These are phyloP conservation scores for Tricholaema leucomelas DNA, from an alignment of 2,113 vertebrate species.

Conservation along the genomic window DNA sequence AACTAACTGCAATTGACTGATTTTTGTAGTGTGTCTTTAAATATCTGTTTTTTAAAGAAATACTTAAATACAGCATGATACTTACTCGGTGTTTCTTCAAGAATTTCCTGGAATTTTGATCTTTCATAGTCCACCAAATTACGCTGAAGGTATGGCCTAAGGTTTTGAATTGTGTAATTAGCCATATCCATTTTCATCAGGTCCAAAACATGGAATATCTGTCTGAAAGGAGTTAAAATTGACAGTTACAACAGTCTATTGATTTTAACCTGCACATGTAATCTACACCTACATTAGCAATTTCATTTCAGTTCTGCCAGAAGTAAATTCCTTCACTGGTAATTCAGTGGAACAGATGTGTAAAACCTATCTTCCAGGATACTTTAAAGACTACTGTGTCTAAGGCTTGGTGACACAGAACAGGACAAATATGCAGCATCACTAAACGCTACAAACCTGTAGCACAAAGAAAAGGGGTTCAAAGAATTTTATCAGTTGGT, in stretches of 20 bases:
- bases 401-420: not conserved
- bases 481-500: not conserved
- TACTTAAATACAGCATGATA: not conserved
- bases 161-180: conserved; percentile 82
- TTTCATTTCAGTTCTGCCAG: not conserved
- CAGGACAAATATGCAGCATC: not conserved
- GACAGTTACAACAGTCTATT: not conserved
- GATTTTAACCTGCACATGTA: not conserved
- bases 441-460: not conserved
- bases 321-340: not conserved
- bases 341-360: not conserved
- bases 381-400: not conserved
- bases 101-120: conserved; percentile 88
- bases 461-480: not conserved
- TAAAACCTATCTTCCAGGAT: not conserved
- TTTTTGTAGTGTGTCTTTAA: not conserved
- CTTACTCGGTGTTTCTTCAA: conserved; percentile 91
- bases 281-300: not conserved
- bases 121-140: conserved; percentile 90
- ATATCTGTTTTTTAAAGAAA: not conserved
- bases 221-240: conserved; percentile 70
- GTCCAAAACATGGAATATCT: conserved; percentile 92
- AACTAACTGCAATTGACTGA: not conserved
- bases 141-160: conserved; percentile 84
- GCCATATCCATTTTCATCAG: conserved; percentile 91